Percentiles rank a stretch among this genome's conserved stretches.
Evolutionary conservation across 1,140 invertebrate genomes (phyloP).

Genomic region (Penaeus vannamei): DNA sequence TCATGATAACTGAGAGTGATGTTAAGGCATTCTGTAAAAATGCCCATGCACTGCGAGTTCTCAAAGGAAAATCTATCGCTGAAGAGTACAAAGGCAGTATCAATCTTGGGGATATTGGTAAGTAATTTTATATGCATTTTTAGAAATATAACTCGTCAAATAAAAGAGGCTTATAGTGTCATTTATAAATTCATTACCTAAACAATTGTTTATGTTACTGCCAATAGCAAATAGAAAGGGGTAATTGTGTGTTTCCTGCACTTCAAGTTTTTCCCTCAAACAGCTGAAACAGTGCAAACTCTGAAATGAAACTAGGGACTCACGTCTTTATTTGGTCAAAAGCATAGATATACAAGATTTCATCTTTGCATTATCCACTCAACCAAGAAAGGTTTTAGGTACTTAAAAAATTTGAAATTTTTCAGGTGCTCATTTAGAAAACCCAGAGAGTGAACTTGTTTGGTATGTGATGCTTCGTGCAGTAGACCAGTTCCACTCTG

Average conservation of each 20-base stretch:
- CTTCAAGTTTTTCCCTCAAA: no score
- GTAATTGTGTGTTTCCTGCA: no score
- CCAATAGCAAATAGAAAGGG: no score
- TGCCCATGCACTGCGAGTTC: slow-evolving; percentile 82
- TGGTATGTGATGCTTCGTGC: slow-evolving; percentile 93
- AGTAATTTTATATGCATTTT: slow-evolving; percentile 49
- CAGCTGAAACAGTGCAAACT: no score
- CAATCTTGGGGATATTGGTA: slow-evolving; percentile 73
- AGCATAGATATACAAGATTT: no score
- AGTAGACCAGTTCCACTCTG: slow-evolving; percentile 89
- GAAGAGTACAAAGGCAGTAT: slow-evolving; percentile 77
- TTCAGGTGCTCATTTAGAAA: slow-evolving; percentile 78
- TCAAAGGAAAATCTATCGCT: slow-evolving; percentile 85
- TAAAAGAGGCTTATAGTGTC: no score
- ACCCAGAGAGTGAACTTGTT: slow-evolving; percentile 88
- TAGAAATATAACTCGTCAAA: background rate
- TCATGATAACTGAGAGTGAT: slow-evolving; percentile 48
- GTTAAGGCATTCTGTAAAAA: slow-evolving; percentile 82
- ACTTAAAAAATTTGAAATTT: slow-evolving; percentile 48
- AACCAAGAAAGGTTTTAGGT: slow-evolving; percentile 10
- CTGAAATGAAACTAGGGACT: no score
- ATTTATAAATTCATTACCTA: no score
- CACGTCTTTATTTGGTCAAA: no score
- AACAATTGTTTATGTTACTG: no score
- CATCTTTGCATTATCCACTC: slow-evolving; percentile 23